Base-by-base conservation (phyloP, 2,888 invertebrate species). In the Rhagium mordax region DNA sequence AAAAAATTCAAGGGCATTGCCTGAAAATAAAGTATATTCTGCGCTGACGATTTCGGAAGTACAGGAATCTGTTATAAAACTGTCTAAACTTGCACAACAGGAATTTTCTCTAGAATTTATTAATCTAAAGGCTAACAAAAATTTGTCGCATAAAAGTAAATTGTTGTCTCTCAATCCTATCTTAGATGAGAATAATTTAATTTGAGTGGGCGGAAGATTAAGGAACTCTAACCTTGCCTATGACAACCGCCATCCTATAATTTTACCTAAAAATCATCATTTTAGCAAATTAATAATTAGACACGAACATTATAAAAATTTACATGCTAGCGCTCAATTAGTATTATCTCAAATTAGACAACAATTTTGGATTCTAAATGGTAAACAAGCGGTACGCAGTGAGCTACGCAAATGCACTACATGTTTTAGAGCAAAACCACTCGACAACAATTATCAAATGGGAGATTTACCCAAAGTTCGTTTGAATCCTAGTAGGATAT, bases 301-400 rank as follows among this genome's bases (percentile, higher is more conserved):
- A 8, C 20, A 70, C 33, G 80, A 33, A 55, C 76, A 70, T 67
- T 16, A 66, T 24, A 33, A 68, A 13, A 79, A 72, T 18, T 64
- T 81, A 27, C 73, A 77, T 48, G 70, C 75, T 20, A 71, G 70
- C 8, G 8, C 71, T n/a, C 70, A 72, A 49, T n/a, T 48, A 10
- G 41, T 72, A 5, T 69, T 76, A 29, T 61, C 72, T 0, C 16
- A 29, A 10, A 29, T 80, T 33, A 70, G 81, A 55, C 18, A n/a
- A 47, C 55, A 47, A 29, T 80, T 71, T 41, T 76, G 78, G 76
- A 57, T 69, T n/a, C 7, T 76, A 47, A 53, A 69, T 21, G 76
- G 72, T 27, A 60, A 67, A 66, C 70, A 41, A 29, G 29, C 53
- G 2, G 53, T 73, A 7, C 21, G 66, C 41, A 55, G 67, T 41